phyloP scores from a whole-genome alignment of 2,113 vertebrate species.

The Sinocyclocheilus anophthalmus region DNA sequence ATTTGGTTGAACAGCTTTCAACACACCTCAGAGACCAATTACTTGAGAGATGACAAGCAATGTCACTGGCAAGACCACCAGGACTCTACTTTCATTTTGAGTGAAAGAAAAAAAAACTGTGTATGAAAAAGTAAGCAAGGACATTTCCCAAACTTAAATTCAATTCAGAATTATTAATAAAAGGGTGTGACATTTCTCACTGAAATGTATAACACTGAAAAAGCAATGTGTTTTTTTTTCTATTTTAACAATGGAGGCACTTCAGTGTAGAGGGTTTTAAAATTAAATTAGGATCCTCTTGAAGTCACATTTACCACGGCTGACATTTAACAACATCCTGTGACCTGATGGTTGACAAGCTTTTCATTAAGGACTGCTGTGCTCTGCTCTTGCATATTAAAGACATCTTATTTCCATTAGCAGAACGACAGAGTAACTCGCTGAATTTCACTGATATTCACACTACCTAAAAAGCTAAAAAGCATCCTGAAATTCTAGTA shows the following conservation, averaged over 20 bases:
- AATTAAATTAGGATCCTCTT: constrained; percentile 71
- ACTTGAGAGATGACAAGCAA: constrained; percentile 68
- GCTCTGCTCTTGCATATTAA: constrained; percentile 41
- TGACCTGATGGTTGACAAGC: constrained; percentile 65
- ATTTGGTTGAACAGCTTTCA: constrained; percentile 77
- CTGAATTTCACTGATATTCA: constrained; percentile 17
- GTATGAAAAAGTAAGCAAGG: background rate
- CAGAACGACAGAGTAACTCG: background rate
- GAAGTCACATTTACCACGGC: constrained; percentile 65
- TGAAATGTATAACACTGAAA: constrained; percentile 49
- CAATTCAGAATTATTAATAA: constrained; percentile 56
- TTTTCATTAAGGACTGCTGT: constrained; percentile 67
- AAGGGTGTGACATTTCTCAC: constrained; percentile 66
- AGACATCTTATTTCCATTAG: constrained; percentile 47
- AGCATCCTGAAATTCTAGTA: background rate
- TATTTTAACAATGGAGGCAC: constrained; percentile 47
- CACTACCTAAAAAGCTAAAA: background rate
- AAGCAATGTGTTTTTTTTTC: background rate
- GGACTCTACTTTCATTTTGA: constrained; percentile 45
- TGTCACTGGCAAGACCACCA: constrained; percentile 63
- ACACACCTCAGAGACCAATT: constrained; percentile 67
- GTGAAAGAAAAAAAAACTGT: constrained; percentile 23
- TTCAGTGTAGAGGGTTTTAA: constrained; percentile 63
- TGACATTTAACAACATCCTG: constrained; percentile 69
- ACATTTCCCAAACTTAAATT: constrained; percentile 28